phyloP scores from a whole-genome alignment of 2,113 vertebrate species.

The Micronycteris hirsuta region DNA sequence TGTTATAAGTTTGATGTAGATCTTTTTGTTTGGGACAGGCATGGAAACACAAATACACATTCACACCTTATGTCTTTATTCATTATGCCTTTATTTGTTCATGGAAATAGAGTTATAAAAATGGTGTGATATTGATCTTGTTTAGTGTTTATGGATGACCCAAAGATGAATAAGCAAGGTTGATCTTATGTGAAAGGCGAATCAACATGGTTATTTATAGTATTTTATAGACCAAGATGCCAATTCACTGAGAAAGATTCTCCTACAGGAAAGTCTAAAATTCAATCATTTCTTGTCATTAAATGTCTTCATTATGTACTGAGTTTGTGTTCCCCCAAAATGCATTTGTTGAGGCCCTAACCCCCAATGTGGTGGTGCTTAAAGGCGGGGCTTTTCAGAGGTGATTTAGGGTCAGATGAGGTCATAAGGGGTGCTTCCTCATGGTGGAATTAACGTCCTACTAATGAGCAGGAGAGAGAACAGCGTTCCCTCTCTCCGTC shows the following conservation, averaged over 20 bases:
- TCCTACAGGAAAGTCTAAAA: not conserved
- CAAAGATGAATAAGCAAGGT: not conserved
- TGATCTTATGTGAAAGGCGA: not conserved
- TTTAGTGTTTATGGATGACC: not conserved
- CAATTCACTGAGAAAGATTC: not conserved
- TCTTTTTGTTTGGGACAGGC: not conserved
- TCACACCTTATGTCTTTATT: not conserved
- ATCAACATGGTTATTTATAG: not conserved
- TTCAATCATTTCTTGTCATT: not conserved
- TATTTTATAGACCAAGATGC: not conserved
- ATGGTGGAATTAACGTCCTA: not conserved
- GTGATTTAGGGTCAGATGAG: not conserved
- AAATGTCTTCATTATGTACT: not conserved
- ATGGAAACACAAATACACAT: not conserved
- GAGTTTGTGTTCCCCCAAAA: not conserved
- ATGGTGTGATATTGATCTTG: not conserved
- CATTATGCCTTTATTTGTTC: not conserved
- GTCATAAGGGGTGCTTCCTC: fast-evolving
- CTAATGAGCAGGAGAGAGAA: not conserved
- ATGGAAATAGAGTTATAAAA: not conserved
- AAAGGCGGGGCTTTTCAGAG: not conserved
- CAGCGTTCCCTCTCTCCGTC: not conserved
- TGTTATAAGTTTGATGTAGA: not conserved
- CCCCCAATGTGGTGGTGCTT: not conserved
- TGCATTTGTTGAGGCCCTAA: not conserved